Evolutionary conservation across 2,113 vertebrate species (phyloP).

Genomic region (Micronycteris hirsuta): DNA sequence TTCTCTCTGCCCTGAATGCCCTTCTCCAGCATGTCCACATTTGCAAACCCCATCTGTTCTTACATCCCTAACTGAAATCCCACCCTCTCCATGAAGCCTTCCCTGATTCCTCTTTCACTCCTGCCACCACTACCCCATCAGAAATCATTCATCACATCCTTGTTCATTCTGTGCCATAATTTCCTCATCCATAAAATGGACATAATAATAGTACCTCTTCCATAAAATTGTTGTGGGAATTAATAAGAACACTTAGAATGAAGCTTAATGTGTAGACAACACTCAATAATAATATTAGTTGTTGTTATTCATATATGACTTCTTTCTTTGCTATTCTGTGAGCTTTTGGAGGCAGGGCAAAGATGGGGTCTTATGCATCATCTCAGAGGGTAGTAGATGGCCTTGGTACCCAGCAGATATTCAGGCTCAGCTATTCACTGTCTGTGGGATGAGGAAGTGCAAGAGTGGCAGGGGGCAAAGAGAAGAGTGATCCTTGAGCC

Average conservation of each 20-base stretch:
- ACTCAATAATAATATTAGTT: not conserved
- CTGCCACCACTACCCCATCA: not conserved
- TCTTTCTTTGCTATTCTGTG: not conserved
- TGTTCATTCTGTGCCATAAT: not conserved
- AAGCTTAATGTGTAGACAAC: not conserved
- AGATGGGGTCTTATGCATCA: not conserved
- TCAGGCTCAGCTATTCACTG: not conserved
- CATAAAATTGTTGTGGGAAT: not conserved
- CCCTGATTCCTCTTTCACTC: no score
- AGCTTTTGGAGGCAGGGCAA: not conserved
- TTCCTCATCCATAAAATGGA: not conserved
- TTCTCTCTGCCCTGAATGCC: not conserved
- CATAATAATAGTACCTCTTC: not conserved
- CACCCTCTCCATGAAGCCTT: not conserved
- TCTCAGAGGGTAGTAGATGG: not conserved
- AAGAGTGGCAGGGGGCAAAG: not conserved
- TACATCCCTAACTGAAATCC: not conserved
- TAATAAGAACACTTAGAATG: not conserved
- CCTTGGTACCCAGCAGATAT: not conserved
- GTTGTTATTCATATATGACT: not conserved
- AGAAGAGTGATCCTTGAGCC: not conserved
- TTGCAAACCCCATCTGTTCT: not conserved
- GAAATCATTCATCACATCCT: not conserved
- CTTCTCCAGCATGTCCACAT: not conserved
- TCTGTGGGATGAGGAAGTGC: not conserved